These are phyloP conservation scores for Anableps anableps DNA, from an alignment of 2,797 vertebrate genomes.

Conservation along the genomic window DNA sequence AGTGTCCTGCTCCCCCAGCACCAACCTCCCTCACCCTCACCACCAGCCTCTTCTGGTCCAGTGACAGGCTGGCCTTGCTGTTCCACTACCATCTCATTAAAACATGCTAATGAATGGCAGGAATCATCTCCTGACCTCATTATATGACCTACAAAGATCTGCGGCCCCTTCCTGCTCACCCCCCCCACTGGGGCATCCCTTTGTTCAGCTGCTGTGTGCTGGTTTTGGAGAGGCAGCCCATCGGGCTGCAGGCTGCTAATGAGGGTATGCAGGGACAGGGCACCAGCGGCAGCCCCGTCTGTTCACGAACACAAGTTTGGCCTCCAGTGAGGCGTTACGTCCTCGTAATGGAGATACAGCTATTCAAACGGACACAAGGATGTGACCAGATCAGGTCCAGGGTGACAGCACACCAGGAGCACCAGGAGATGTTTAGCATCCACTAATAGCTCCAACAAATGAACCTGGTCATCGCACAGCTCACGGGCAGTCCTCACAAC, in stretches of 20 bases:
- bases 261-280: constrained; percentile 63
- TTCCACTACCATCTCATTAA: constrained; percentile 68
- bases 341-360: constrained; percentile 58
- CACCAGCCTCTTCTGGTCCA: constrained; percentile 21
- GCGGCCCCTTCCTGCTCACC: constrained; percentile 41
- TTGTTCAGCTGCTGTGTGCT: constrained; percentile 55
- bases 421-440: too few species aligned
- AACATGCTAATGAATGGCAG: constrained; percentile 72
- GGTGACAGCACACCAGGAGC: neutral
- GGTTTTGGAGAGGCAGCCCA: constrained; percentile 25
- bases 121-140: constrained; percentile 81
- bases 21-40: neutral
- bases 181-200: constrained; percentile 62
- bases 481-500: neutral
- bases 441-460: too few species aligned
- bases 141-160: constrained; percentile 82
- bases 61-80: constrained; percentile 60
- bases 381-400: constrained; percentile 45
- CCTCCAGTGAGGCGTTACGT: constrained; percentile 57
- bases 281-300: constrained; percentile 27
- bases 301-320: constrained; percentile 53
- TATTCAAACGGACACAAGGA: constrained; percentile 55
- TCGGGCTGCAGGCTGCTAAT: constrained; percentile 61
- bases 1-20: neutral
- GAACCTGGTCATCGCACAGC: too few species aligned